Evolutionary conservation across 2,797 vertebrate species (phyloP), one percentile per base, ranked within the genome.

Genomic region (Vireo griseus): DNA sequence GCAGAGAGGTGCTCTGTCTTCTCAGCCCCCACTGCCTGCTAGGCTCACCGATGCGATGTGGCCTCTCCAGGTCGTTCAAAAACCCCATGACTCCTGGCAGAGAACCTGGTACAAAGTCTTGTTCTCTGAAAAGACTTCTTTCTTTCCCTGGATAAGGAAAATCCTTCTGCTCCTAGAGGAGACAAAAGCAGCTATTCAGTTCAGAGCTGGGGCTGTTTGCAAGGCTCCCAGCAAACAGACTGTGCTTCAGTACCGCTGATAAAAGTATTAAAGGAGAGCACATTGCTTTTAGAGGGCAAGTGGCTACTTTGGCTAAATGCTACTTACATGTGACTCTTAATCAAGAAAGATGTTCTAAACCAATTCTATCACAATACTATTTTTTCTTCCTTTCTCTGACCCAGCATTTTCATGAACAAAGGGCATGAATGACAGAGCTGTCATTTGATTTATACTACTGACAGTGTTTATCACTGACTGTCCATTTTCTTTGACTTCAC

Each of bases 31-130:
- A 4, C 11, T 0, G 0, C 54, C 72, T 80, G 21, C 50, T 22
- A 14, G 52, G 67, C 17, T 66, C 48, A 44, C 29, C 0, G 0
- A 28, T 21, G 29, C 0, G 1, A 48, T 2, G 4, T 33, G 57
- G 31, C 19, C 29, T 61, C 48, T 86, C 39, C 78, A 88, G 33
- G 42, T 51, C 2, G 0, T 48, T 59, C 55, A 39, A 65, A 93
- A 33, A 40, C 17, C 39, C 52, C n/a, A 31, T 1, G 4, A 59
- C 25, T 35, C 55, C 51, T 87, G 58, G 47, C 4, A 2, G 20
- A 92, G 62, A 93, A 78, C 37, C n/a, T 71, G 50, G 68, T 7
- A 25, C 52, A 37, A 67, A 61, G 54, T 51, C 45, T 61, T 51
- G 9, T 17, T 85, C 42, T 87, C 83, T 82, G 74, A 87, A 93